Base-by-base conservation (phyloP, 2,797 vertebrate genomes). In the Hozukius guyotensis region DNA sequence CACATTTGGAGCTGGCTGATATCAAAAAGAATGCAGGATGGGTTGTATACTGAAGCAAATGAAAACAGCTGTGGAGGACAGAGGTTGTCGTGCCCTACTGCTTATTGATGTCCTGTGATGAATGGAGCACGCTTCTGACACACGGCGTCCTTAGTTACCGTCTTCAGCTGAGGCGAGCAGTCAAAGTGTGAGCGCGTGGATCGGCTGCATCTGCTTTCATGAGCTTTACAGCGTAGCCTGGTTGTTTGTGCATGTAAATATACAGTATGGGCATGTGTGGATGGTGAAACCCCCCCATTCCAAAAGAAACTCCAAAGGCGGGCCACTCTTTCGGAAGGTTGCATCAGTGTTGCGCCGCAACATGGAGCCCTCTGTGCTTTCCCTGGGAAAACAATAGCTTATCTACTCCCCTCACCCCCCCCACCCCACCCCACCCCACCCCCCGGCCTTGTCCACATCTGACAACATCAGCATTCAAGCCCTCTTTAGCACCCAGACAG, bases 351-450 rank as follows among this genome's bases (percentile, higher is more conserved):
- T 94, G 88, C 91, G 20, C 74, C 5, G 61, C 81, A 72, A 76
- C 88, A 86, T 88, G 55, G 87, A 89, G 76, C 88, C 84, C 85
- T 86, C 86, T 87, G 80, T 76, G 88, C 88, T 87, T 85, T 92
- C 89, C 80, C 85, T 92, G 87, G 86, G 90, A 94, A 94, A 94
- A 94, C 93, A 94, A 92, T 90, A 84, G 93, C 93, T 93, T 92
- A 94, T 94, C 93, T 87, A 65, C 78, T 34, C 77, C 84, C 88
- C 78, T 34, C 80, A 73, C 88, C 36, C 36, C 36, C 10, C 82
- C 73, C 69, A 63, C 76, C 80, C 84, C 84, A 20, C 16, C 2
- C 8, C 3, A 20, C 18, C 83, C 75, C 69, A 65, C 79, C 25
- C 81, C 84, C 84, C 73, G 67, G 80, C 4, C 77, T 86, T 83